These are phyloP conservation scores for Onychomys torridus DNA, from an alignment of 2,797 vertebrate species.

Conservation along the genomic window DNA sequence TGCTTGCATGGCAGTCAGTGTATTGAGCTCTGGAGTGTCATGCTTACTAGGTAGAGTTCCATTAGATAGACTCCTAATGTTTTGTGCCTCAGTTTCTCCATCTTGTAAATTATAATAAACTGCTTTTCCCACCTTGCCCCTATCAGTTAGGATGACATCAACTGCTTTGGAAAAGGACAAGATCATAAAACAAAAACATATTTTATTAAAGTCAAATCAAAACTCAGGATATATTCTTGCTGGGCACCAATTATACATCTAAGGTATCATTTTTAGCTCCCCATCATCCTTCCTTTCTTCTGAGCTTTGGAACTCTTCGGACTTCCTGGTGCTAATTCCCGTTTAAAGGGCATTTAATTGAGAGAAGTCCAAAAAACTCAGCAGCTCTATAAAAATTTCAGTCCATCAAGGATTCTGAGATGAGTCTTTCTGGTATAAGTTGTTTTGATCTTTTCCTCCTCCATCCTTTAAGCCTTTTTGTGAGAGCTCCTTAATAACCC, in stretches of 20 bases:
- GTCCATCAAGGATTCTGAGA: conserved; percentile 38
- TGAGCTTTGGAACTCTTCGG: not conserved
- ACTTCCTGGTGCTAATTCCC: conserved; percentile 29
- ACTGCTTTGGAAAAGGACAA: conserved; percentile 31
- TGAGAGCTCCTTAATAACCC: conserved; percentile 55
- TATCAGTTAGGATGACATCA: not conserved
- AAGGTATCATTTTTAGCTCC: conserved; percentile 22
- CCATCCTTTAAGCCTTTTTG: conserved; percentile 62
- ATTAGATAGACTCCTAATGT: not conserved
- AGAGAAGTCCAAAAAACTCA: conserved; percentile 23
- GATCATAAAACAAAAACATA: not conserved
- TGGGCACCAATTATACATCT: conserved; percentile 9
- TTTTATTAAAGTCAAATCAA: conserved; percentile 62
- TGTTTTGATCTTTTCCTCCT: conserved; percentile 61
- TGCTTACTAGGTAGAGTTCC: not conserved
- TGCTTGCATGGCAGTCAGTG: not conserved
- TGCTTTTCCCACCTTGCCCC: not conserved
- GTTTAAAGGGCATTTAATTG: conserved; percentile 55
- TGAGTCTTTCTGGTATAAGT: conserved; percentile 33
- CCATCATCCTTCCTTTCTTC: not conserved
- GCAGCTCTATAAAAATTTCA: conserved; percentile 31
- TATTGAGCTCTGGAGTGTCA: not conserved
- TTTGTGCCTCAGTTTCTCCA: not conserved
- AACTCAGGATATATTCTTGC: conserved; percentile 38
- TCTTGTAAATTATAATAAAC: not conserved